These are phyloP conservation scores for Phainopepla nitens DNA, from an alignment of 2,113 vertebrate species.

Conservation along the genomic window DNA sequence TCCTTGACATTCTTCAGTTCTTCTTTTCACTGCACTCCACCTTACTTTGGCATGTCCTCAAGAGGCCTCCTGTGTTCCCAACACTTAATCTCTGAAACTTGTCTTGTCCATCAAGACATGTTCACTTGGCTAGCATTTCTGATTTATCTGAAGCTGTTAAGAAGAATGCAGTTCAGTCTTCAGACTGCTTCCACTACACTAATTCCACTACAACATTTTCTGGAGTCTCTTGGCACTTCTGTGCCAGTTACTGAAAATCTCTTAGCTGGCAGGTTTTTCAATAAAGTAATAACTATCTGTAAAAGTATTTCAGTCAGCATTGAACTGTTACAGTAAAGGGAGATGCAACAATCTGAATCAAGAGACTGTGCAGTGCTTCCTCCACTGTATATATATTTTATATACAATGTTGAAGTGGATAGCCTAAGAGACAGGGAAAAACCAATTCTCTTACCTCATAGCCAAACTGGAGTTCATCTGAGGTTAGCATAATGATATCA, in stretches of 20 bases:
- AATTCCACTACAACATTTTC: not conserved
- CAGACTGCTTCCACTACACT: not conserved
- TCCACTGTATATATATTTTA: not conserved
- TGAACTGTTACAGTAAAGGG: not conserved
- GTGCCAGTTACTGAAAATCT: not conserved
- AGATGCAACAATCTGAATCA: not conserved
- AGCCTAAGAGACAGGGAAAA: not conserved
- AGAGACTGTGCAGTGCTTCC: not conserved
- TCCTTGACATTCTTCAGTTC: slow-evolving; percentile 31
- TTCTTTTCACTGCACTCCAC: slow-evolving; percentile 16
- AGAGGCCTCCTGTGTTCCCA: slow-evolving; percentile 54
- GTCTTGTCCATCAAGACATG: slow-evolving; percentile 56
- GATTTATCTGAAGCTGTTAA: not conserved
- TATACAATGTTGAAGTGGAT: not conserved
- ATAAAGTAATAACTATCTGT: not conserved
- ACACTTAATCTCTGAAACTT: slow-evolving; percentile 66
- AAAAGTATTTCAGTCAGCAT: not conserved
- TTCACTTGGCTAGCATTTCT: not conserved
- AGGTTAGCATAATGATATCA: slow-evolving; percentile 98
- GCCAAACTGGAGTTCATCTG: slow-evolving; percentile 96
- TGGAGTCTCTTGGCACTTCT: not conserved
- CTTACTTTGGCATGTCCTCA: slow-evolving; percentile 27
- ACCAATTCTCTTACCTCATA: slow-evolving; percentile 81
- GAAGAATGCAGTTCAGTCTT: not conserved
- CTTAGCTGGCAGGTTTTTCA: not conserved